Evolutionary conservation across 1,140 invertebrate species (phyloP), one percentile per base, ranked within the genome.

Genomic region (Solenopsis invicta): DNA sequence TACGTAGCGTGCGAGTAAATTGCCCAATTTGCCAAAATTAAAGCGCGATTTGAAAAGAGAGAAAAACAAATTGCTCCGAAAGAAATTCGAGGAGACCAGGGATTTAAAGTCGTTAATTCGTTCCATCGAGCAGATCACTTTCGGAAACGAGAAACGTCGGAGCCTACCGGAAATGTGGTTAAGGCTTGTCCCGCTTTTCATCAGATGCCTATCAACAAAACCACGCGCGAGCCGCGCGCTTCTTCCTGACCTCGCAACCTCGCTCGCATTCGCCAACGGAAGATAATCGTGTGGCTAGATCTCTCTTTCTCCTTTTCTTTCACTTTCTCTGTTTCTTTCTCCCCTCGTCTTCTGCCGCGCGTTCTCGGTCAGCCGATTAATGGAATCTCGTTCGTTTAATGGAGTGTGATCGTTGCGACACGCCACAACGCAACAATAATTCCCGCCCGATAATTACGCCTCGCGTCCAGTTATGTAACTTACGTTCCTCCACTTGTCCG

Each of bases 361-460:
- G 29, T 75, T 64, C 12, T 86, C 86, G 86, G 52, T 85, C 88
- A 61, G 45, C 48, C 87, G 48, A 72, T 66, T 78, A 78, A 85
- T 85, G 48, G 48, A 59, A 66, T 72, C 50, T 69, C 21, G 10
- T 29, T 21, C 81, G 88, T 90, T 86, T 81, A 61, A 90, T 48
- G 82, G 54, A 88, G 84, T 87, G 84, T 89, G 71, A 89, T 24
- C 34, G 71, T 93, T 91, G 89, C 89, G 87, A 92, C 92, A 92
- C 87, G 59, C 84, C 45, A 69, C 69, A 84, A 85, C 85, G 87
- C 87, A 92, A 92, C 91, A 93, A 92, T 92, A 89, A 89, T 91
- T 59, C 80, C 66, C 71, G 80, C 64, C 61, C 52, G 74, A 88
- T 92, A 89, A 91, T 88, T 91, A 52, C 87, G 86, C 59, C 80